Evolutionary conservation across 2,888 invertebrate species (phyloP).

Genomic region (Drosophila nigricruria): DNA sequence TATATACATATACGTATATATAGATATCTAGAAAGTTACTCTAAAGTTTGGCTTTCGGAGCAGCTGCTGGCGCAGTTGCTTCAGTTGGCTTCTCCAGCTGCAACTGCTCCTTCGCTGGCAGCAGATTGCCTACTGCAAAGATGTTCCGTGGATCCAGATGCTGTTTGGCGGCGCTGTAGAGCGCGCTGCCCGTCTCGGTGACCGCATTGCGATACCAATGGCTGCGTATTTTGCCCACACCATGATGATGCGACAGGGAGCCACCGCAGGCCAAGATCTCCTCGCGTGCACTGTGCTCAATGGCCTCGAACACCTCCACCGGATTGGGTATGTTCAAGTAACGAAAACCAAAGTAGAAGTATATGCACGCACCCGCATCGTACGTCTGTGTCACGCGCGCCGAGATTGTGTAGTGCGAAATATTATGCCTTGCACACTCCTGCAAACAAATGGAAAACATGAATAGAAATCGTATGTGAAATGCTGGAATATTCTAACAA

Average conservation of each 20-base stretch:
- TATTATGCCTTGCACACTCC: slow-evolving; percentile 88
- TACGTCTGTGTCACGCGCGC: slow-evolving; percentile 98
- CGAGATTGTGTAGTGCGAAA: slow-evolving; percentile 89
- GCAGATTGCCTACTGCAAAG: slow-evolving; percentile 94
- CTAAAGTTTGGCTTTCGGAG: slow-evolving; percentile 77
- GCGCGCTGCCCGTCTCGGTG: slow-evolving; percentile 91
- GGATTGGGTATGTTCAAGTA: slow-evolving; percentile 88
- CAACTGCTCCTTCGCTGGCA: slow-evolving; percentile 53
- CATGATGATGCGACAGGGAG: slow-evolving; percentile 98
- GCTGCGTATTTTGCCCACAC: slow-evolving; percentile 96
- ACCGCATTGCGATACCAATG: slow-evolving; percentile 95
- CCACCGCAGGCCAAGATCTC: slow-evolving; percentile 93
- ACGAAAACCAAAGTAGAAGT: slow-evolving; percentile 96
- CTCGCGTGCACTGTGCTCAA: slow-evolving; percentile 95
- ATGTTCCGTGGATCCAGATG: slow-evolving; percentile 97
- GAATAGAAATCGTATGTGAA: accelerated
- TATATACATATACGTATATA: background rate
- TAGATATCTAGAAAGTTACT: slow-evolving; percentile 9
- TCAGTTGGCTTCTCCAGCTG: slow-evolving; percentile 1
- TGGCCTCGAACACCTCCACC: slow-evolving; percentile 92
- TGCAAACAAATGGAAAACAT: slow-evolving; percentile 39
- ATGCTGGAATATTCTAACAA: slow-evolving; percentile 46
- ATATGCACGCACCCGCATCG: slow-evolving; percentile 98
- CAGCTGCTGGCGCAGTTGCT: slow-evolving; percentile 5
- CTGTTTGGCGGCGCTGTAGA: slow-evolving; percentile 93